Base-by-base conservation (phyloP, 2,797 vertebrate genomes). In the Tiaroga cobitis region DNA sequence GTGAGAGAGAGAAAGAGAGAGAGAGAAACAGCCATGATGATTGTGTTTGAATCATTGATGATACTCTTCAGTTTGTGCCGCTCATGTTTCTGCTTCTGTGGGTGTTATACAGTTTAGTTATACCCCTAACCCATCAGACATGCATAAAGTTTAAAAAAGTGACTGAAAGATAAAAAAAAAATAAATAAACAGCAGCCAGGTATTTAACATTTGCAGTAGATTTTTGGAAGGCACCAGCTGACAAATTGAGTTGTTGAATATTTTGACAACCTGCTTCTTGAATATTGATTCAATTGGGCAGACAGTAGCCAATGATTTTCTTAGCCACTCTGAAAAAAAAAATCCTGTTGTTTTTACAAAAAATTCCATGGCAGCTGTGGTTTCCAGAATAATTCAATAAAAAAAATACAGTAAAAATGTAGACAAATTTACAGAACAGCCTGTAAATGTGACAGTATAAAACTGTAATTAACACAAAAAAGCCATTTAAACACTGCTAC, bases 41-140 rank as follows among this genome's bases (percentile, higher is more conserved):
- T 77, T 80, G 75, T 43, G 61, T 68, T 67, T 89, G 74, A 88
- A 88, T 90, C 83, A 90, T 90, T 90, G 65, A 90, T 90, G 85
- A 69, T 84, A 43, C 84, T 82, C 83, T 77, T 74, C 80, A 32
- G 78, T 82, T 49, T 63, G 80, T 29, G 34, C 29, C 21, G 68
- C 51, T 89, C 88, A 69, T 54, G 82, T 90, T 88, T 84, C 88
- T 77, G 39, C 6, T 18, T 70, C 65, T 81, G 41, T 81, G 26
- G 26, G 59, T 76, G 46, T 83, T 65, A 83, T 13, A 75, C 54
- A 63, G 26, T 63, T 82, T 73, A 65, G 8, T n/a, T n/a, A n/a
- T n/a, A 51, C 39, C 34, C 21, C 39, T 7, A 41, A 54, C 68
- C 81, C 46, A 54, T 39, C 34, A 81, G 39, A 73, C 41, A 24